Evolutionary conservation across 2,797 vertebrate genomes (phyloP).

Genomic region (Amblyopsis hoosieri): DNA sequence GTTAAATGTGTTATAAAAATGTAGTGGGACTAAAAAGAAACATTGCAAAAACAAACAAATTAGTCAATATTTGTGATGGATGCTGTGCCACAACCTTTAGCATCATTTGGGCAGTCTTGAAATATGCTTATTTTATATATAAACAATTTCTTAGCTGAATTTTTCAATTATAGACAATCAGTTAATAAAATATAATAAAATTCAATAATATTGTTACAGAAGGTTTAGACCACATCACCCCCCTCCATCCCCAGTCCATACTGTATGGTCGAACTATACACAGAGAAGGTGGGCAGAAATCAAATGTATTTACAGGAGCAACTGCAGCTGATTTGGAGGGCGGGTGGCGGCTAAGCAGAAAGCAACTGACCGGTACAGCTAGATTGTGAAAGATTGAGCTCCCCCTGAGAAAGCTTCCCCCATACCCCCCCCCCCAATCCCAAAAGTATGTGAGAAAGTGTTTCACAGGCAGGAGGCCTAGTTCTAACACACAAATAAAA

Average conservation of each 20-base stretch:
- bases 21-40: no score
- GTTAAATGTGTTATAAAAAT: no score
- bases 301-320: slow-evolving; percentile 3
- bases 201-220: neutral
- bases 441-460: slow-evolving; percentile 31
- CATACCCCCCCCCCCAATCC: slow-evolving; percentile 14
- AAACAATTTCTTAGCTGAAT: no score
- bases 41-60: no score
- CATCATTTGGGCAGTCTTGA: no score
- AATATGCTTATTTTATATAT: no score
- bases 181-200: neutral
- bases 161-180: neutral
- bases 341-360: slow-evolving; percentile 16
- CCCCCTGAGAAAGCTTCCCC: slow-evolving; percentile 29
- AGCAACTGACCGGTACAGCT: slow-evolving; percentile 28
- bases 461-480: slow-evolving; percentile 17
- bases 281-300: neutral
- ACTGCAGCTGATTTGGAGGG: slow-evolving; percentile 5
- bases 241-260: neutral
- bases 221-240: neutral
- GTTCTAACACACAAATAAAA: slow-evolving; percentile 6
- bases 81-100: no score
- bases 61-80: no score
- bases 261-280: neutral
- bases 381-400: slow-evolving; percentile 28